These are phyloP conservation scores for Aldabrachelys gigantea DNA, from an alignment of 2,113 vertebrate species.

Conservation along the genomic window DNA sequence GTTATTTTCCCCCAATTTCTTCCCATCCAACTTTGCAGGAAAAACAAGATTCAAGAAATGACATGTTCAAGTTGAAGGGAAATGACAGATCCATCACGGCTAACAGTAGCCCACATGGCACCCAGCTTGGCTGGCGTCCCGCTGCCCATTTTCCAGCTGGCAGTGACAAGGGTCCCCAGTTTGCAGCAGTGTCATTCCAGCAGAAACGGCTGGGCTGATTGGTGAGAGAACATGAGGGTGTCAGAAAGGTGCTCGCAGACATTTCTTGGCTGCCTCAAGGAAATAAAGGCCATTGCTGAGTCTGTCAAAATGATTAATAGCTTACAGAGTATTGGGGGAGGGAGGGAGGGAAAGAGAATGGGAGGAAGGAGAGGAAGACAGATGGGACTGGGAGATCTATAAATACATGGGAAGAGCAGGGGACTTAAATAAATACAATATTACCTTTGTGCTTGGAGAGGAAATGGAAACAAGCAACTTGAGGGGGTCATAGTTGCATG, in stretches of 20 bases:
- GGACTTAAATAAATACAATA: slow-evolving; percentile 14
- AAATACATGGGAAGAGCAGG: slow-evolving; percentile 73
- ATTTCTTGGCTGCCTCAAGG: slow-evolving; percentile 77
- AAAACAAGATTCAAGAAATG: slow-evolving; percentile 38
- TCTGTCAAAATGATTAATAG: slow-evolving; percentile 80
- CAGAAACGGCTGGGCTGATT: slow-evolving; percentile 53
- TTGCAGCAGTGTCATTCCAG: slow-evolving; percentile 61
- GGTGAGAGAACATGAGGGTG: slow-evolving; percentile 60
- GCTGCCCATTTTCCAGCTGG: slow-evolving; percentile 35
- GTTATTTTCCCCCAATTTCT: slow-evolving; percentile 4
- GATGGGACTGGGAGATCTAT: slow-evolving; percentile 67
- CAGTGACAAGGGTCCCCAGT: background rate
- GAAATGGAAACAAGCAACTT: background rate
- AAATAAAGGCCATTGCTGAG: slow-evolving; percentile 77
- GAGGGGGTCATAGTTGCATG: background rate
- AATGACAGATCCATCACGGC: slow-evolving; percentile 33
- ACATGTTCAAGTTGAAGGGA: slow-evolving; percentile 39
- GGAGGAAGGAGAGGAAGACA: slow-evolving; percentile 66
- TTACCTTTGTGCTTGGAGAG: slow-evolving; percentile 12
- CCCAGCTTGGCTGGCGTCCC: slow-evolving; percentile 40
- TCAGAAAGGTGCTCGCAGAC: slow-evolving; percentile 75
- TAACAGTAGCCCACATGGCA: slow-evolving; percentile 8
- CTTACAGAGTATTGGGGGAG: slow-evolving; percentile 75
- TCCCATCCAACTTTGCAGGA: background rate
- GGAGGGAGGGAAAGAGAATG: slow-evolving; percentile 54